Conservation (phyloP, 2,888 invertebrate species). For the Drosophila yooni region DNA sequence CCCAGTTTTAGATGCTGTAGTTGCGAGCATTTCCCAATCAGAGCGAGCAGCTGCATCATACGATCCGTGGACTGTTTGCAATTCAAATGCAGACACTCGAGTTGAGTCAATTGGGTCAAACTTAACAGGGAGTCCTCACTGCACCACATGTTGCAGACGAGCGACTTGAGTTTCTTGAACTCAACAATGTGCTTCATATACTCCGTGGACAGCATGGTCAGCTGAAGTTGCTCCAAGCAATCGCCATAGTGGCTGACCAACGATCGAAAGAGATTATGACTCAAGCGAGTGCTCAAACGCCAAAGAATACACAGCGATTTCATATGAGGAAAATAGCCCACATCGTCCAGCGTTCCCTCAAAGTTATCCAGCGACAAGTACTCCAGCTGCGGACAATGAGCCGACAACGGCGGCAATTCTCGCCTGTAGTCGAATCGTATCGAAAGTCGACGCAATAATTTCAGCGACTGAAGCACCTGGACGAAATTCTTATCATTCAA, state of each 20-base stretch:
- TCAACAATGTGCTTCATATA: constrained; percentile 44
- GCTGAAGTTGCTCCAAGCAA: constrained; percentile 46
- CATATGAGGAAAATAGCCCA: constrained; percentile 49
- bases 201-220: constrained; percentile 32
- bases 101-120: constrained; percentile 29
- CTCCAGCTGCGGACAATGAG: constrained; percentile 43
- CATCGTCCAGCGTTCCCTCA: constrained; percentile 29
- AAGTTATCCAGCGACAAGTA: constrained; percentile 65
- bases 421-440: constrained; percentile 46
- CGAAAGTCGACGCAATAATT: constrained; percentile 33
- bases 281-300: constrained; percentile 31
- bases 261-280: constrained; percentile 37
- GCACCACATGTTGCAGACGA: constrained; percentile 54
- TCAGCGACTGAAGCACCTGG: constrained; percentile 35
- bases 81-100: constrained; percentile 51
- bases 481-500: constrained; percentile 41
- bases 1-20: constrained; percentile 54
- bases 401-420: constrained; percentile 27
- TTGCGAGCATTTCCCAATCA: constrained; percentile 41
- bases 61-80: constrained; percentile 15
- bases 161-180: constrained; percentile 32
- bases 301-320: constrained; percentile 50
- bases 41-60: constrained; percentile 25
- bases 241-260: constrained; percentile 39
- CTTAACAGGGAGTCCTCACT: constrained; percentile 16